phyloP scores from a whole-genome alignment of 2,113 vertebrate species.

The Nyctibius bracteatus region DNA sequence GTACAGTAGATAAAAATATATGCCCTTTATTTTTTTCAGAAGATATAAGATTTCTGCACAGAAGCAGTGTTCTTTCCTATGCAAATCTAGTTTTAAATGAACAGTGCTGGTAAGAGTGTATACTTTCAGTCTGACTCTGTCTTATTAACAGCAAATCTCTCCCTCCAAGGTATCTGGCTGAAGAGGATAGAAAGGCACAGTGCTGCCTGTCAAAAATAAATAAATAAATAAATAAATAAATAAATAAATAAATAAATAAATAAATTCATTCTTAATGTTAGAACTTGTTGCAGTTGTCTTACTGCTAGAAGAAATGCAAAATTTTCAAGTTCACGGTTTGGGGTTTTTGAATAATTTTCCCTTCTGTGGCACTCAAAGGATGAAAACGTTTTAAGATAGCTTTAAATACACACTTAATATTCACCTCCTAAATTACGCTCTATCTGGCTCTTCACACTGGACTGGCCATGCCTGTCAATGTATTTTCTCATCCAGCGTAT shows the following conservation, averaged over 20 bases:
- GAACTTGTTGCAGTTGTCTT: conserved; percentile 56
- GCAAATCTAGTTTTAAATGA: neutral
- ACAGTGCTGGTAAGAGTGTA: neutral
- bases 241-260: neutral
- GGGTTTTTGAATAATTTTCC: neutral
- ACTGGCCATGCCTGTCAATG: conserved; percentile 6
- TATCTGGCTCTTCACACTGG: neutral
- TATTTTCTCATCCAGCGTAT: neutral
- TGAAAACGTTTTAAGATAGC: neutral
- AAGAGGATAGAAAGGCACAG: neutral
- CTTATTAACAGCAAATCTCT: neutral
- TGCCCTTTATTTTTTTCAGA: neutral
- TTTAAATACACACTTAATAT: neutral
- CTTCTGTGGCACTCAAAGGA: neutral
- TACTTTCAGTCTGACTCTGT: neutral
- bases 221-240: neutral
- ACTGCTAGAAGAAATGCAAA: neutral
- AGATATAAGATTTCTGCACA: neutral
- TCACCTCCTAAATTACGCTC: conserved; percentile 11
- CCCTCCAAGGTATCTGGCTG: conserved; percentile 2
- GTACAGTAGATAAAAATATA: neutral
- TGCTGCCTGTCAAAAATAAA: neutral
- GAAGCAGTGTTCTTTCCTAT: neutral
- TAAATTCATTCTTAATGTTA: neutral
- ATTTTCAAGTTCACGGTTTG: neutral